These are phyloP conservation scores for Campoletis sonorensis DNA, from an alignment of 1,140 invertebrate genomes.

Conservation along the genomic window DNA sequence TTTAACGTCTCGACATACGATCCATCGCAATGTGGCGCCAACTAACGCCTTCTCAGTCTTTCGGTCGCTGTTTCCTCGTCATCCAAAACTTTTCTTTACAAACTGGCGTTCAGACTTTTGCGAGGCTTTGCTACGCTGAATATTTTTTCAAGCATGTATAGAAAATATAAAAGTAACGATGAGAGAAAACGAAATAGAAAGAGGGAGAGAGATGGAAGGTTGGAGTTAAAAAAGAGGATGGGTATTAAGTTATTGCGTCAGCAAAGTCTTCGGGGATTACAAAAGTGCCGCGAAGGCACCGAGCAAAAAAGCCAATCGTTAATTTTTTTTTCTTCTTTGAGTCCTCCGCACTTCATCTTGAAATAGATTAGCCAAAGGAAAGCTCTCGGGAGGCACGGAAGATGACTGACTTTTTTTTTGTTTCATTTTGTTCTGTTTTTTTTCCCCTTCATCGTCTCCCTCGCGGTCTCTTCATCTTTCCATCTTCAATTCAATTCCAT, in stretches of 20 bases:
- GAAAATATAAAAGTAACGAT: background rate
- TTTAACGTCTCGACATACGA: slow-evolving; percentile 28
- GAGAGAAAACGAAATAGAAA: too few species aligned
- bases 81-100: slow-evolving; percentile 18
- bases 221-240: background rate
- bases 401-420: slow-evolving; percentile 1
- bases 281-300: slow-evolving; percentile 2
- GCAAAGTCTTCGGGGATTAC: slow-evolving; percentile 21
- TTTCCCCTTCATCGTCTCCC: background rate
- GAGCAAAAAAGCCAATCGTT: slow-evolving; percentile 13
- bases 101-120: background rate
- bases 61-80: background rate
- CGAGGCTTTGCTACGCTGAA: background rate
- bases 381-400: background rate
- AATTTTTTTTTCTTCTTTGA: slow-evolving; percentile 22
- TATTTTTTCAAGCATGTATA: background rate
- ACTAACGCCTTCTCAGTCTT: background rate
- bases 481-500: slow-evolving; percentile 21
- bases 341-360: background rate
- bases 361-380: slow-evolving; percentile 24
- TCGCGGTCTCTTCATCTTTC: background rate
- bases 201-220: too few species aligned
- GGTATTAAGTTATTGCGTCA: slow-evolving; percentile 25
- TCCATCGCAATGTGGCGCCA: slow-evolving; percentile 16
- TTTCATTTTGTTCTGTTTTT: background rate